Evolutionary conservation across 2,797 vertebrate species (phyloP), one percentile per base, ranked within the genome.

Genomic region (Oophaga sylvatica): DNA sequence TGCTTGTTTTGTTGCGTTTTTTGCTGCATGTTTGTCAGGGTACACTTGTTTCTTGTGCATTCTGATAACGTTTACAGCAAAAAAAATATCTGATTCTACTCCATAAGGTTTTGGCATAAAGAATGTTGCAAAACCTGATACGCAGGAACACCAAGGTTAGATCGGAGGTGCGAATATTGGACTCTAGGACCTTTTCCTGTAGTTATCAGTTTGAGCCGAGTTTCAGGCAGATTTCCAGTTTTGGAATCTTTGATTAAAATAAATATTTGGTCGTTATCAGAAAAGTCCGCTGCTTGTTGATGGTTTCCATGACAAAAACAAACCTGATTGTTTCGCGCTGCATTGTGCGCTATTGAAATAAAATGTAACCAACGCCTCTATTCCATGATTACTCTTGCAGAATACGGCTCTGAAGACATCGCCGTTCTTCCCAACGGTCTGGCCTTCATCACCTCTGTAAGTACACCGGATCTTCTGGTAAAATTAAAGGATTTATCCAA

Each of bases 361-460:
- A 35, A 3, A 19, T 41, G 2, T 41, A 9, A 19, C 26, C 15
- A 3, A 17, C 17, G 68, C 6, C 68, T 70, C 13, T 8, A 22
- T 53, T 6, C 11, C 45, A 9, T 48, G 5, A n/a, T n/a, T 84
- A 87, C 88, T 91, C 89, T 92, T 60, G 22, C 94, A 97, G 96
- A 96, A 91, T 0, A 63, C 70, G 97, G 97, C 10, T 94, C 97
- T 10, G 97, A 99, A 91, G 98, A 99, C 88, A 97, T 99, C 2
- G 97, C 97, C 11, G 93, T 99, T 73, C 94, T 97, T 88, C 95
- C 93, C 75, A 93, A 94, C 83, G 96, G 97, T 20, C 92, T 96
- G 79, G 96, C 97, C 90, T 96, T 99, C 90, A 97, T 99, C 92
- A 98, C 97, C 84, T 91, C 93, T 22, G 97, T 98, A 92, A 96